A percentile compares a stretch with the other conserved stretches of the same genome.
These are phyloP conservation scores for Canis aureus DNA, from an alignment of 2,113 vertebrate species.

Conservation along the genomic window DNA sequence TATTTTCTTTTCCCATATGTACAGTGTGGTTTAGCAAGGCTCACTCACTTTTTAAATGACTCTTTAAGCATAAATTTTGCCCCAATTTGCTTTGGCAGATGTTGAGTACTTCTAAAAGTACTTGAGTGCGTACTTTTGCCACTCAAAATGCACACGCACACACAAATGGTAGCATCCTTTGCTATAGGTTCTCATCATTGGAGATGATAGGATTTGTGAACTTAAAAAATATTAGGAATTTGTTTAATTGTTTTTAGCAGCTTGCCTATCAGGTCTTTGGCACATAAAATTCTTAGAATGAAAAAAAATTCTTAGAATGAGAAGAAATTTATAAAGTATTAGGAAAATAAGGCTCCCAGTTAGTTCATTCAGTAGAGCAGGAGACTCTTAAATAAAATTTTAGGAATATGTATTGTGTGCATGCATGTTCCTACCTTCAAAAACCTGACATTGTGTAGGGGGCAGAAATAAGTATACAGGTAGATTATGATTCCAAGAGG, in stretches of 20 bases:
- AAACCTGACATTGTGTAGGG: neutral
- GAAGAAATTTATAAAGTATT: too few species aligned
- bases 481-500: neutral
- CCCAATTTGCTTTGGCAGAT: conserved; percentile 36
- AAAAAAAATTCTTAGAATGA: neutral
- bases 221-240: conserved; percentile 39
- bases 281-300: conserved; percentile 16
- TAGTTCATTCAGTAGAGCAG: too few species aligned
- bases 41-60: conserved; percentile 8
- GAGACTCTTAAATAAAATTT: neutral
- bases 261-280: neutral
- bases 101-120: neutral
- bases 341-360: too few species aligned
- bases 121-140: neutral
- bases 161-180: neutral
- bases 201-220: conserved; percentile 1
- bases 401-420: neutral
- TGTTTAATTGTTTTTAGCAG: conserved; percentile 51
- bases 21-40: neutral
- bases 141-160: neutral
- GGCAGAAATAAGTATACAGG: neutral
- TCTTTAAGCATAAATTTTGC: neutral
- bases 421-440: neutral
- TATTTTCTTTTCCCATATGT: neutral
- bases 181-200: neutral